Percentiles rank a stretch among this genome's conserved stretches.
These are phyloP conservation scores for Diadromus collaris DNA, from an alignment of 2,888 invertebrate genomes.

Conservation along the genomic window DNA sequence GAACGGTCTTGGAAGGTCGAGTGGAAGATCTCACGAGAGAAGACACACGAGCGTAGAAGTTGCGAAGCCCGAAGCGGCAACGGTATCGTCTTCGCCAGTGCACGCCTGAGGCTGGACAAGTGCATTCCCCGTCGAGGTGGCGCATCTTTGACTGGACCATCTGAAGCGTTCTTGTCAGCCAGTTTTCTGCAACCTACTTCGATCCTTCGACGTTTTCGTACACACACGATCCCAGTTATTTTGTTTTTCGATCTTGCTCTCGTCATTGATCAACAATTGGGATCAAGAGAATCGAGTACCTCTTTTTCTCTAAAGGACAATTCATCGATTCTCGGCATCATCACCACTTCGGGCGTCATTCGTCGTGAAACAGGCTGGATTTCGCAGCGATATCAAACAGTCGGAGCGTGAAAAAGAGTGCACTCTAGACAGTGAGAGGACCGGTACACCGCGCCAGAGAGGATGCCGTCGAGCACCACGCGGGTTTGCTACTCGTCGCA, in stretches of 20 bases:
- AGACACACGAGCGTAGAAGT: conserved; percentile 36
- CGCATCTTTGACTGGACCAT: not conserved
- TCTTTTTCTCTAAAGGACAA: not conserved
- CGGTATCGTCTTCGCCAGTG: conserved; percentile 6
- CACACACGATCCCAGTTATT: not conserved
- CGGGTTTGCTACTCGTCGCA: conserved; percentile 17
- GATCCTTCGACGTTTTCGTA: conserved; percentile 7
- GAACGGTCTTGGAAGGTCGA: conserved; percentile 60
- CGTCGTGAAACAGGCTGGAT: conserved; percentile 8
- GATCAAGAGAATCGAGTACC: not conserved
- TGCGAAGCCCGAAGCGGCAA: conserved; percentile 25
- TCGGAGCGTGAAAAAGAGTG: conserved; percentile 33
- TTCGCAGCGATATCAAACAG: conserved; percentile 32
- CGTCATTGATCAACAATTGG: not conserved
- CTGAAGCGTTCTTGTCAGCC: not conserved
- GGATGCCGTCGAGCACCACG: conserved; percentile 27
- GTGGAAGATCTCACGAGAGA: conserved; percentile 40
- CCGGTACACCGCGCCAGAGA: conserved; percentile 3
- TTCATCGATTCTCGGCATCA: not conserved
- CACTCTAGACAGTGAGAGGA: conserved; percentile 1
- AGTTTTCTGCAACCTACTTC: not conserved
- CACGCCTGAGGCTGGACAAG: conserved; percentile 44
- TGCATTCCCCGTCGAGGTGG: conserved; percentile 45
- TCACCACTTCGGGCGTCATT: not conserved
- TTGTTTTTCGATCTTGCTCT: not conserved